Conservation (phyloP, 2,888 invertebrate genomes). For the Odontomyia ornata region DNA sequence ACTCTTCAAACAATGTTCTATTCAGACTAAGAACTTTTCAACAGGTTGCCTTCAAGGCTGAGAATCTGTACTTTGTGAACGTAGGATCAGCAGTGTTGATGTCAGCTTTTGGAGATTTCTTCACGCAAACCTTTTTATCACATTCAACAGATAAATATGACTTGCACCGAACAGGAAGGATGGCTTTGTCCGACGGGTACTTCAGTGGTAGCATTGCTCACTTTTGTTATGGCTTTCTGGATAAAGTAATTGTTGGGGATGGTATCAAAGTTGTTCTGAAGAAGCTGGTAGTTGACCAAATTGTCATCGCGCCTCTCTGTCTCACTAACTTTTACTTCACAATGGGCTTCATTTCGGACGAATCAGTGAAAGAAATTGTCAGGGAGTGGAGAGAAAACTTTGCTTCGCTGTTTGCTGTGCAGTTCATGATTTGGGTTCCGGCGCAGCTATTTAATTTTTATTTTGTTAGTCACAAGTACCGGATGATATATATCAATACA, state of each 20-base stretch:
- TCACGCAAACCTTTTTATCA: background rate
- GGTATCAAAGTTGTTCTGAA: background rate
- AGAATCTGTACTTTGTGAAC: slow-evolving; percentile 10
- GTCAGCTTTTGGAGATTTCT: background rate
- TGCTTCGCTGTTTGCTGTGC: background rate
- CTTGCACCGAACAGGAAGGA: background rate
- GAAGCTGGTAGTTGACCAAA: background rate
- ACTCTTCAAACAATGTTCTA: background rate
- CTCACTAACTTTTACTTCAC: background rate
- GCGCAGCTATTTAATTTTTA: slow-evolving; percentile 14
- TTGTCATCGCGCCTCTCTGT: background rate
- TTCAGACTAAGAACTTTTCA: background rate
- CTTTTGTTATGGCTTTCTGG: background rate
- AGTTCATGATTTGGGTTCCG: slow-evolving; percentile 24
- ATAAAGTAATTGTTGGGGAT: background rate
- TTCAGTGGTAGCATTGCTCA: slow-evolving; percentile 3
- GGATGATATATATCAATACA: slow-evolving; percentile 9
- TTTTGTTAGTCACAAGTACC: background rate
- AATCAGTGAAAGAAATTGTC: background rate
- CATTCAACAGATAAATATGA: background rate
- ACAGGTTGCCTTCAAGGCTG: background rate
- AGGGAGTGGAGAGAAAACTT: background rate
- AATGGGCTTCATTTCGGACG: background rate
- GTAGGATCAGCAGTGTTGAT: background rate
- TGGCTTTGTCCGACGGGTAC: slow-evolving; percentile 17